Conservation (phyloP, 2,113 vertebrate species). For the Glaucomys volans region DNA sequence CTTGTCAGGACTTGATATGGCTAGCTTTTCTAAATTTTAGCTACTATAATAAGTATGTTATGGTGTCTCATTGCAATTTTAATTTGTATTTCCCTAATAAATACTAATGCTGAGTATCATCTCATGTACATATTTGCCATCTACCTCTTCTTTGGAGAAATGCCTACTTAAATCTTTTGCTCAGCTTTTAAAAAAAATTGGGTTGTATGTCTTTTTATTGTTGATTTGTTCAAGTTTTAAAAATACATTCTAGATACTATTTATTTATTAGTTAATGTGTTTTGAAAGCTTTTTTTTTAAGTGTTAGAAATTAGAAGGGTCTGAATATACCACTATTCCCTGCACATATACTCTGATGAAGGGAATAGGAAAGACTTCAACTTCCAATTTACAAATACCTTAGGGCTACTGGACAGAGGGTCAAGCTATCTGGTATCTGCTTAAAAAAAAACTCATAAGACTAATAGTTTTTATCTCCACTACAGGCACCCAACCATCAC, state of each 20-base stretch:
- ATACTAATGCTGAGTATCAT: conserved; percentile 8
- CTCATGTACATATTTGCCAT: conserved; percentile 26
- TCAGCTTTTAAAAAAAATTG: neutral
- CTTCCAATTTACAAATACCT: conserved; percentile 15
- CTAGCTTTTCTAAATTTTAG: conserved; percentile 50
- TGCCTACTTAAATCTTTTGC: conserved; percentile 37
- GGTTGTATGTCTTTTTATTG: neutral
- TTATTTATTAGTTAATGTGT: conserved; percentile 14
- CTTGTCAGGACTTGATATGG: conserved; percentile 35
- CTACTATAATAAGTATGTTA: neutral
- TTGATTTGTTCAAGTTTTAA: conserved; percentile 63
- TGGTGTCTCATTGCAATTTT: conserved; percentile 31
- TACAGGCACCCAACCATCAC: conserved; percentile 3
- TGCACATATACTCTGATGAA: neutral
- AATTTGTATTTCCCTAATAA: conserved; percentile 41
- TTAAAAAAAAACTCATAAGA: conserved; percentile 17
- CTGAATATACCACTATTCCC: conserved; percentile 9
- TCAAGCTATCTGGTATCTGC: neutral
- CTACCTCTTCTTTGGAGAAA: conserved; percentile 37
- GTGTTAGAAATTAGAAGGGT: conserved; percentile 52
- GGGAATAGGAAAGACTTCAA: conserved; percentile 31
- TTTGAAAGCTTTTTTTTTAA: conserved; percentile 51
- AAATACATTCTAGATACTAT: conserved; percentile 11
- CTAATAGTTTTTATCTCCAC: conserved; percentile 60
- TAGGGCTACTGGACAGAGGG: neutral